Evolutionary conservation across 2,797 vertebrate genomes (phyloP), one percentile per base, ranked within the genome.

Genomic region (Florisuga fusca): DNA sequence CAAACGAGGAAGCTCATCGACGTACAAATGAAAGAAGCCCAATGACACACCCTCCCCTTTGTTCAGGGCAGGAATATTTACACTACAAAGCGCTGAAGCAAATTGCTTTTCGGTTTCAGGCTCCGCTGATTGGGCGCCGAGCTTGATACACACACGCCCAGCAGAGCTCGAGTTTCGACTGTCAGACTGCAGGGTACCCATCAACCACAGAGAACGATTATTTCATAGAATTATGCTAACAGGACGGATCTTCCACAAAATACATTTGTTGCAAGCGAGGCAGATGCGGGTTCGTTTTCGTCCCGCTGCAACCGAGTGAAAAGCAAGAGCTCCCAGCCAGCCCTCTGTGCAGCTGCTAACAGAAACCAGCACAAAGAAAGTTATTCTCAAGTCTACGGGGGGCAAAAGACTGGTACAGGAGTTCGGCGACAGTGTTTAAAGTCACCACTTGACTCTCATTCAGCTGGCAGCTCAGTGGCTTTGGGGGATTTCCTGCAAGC

Each of bases 1-100:
- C 90, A 76, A 43, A 81, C 0, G 38, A 92, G 92, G 88, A 87
- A 97, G 83, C 84, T 69, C 76, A 51, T 20, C 57, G 64, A 78
- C 66, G 53, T 36, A 87, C 80, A 86, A 93, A 87, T 55, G 94
- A 93, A 96, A 78, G 55, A 27, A 80, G 58, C 33, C 16, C 25
- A n/a, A 62, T 12, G 96, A 72, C 96, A 95, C 96, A 85, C 96
- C 96, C 94, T 93, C 80, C 59, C 46, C 84, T 96, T 96, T 94
- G 94, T 96, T 94, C 94, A 62, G 10, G 46, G 94, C 84, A 93
- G 94, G 84, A 91, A 51, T 95, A 96, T 95, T 96, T 96, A 94
- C 93, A 97, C 91, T 91, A 88, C 90, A 93, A 84, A 92, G 94
- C 58, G 61, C 6, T 34, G 80, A 66, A 61, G 92, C 77, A 87